Conservation (phyloP, 2,797 vertebrate species). For the Carcharodon carcharias region DNA sequence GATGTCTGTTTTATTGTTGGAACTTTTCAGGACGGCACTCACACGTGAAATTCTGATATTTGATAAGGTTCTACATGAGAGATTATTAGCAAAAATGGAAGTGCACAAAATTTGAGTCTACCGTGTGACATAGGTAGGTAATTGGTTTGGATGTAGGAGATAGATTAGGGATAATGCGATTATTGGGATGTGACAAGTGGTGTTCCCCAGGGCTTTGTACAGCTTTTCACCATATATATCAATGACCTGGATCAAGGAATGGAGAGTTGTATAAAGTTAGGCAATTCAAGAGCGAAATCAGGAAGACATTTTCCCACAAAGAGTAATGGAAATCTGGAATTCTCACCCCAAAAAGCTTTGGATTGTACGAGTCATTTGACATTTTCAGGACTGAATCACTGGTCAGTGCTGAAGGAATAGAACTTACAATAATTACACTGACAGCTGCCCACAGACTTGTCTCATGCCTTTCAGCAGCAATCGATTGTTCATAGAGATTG, state of each 20-base stretch:
- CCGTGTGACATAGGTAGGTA: neutral
- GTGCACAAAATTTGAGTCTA: neutral
- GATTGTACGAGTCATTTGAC: no score
- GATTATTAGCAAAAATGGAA: neutral
- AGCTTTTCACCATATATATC: neutral
- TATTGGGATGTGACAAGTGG: neutral
- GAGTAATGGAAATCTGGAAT: neutral
- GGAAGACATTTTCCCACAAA: neutral
- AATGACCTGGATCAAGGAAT: neutral
- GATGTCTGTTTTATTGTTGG: neutral
- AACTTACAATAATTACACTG: no score
- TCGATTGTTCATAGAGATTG: no score
- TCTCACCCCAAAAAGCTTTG: no score
- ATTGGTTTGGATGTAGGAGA: neutral
- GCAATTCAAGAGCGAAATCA: no score
- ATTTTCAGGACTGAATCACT: no score
- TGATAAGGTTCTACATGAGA: neutral
- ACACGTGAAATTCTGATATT: neutral
- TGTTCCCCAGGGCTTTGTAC: neutral
- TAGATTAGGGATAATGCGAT: neutral
- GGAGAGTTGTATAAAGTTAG: neutral
- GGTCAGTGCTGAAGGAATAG: no score
- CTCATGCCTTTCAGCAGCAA: no score
- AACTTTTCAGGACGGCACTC: neutral
- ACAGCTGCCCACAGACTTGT: no score